phyloP scores from a whole-genome alignment of 2,888 invertebrate genomes.

The Zelleria hepariella region DNA sequence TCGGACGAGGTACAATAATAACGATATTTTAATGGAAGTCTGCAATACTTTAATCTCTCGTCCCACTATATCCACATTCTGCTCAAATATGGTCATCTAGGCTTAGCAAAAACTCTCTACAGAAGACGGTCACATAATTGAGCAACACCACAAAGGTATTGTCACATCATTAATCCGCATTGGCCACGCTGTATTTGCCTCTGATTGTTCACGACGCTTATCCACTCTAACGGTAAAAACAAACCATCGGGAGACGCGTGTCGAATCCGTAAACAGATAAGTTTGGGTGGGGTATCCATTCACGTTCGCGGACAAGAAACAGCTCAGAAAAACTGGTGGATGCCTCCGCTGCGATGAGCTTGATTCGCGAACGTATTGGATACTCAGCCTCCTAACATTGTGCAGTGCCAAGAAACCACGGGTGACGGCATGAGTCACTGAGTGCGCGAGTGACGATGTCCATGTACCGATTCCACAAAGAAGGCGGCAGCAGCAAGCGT shows the following conservation, averaged over 20 bases:
- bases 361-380: not conserved
- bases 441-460: constrained; percentile 63
- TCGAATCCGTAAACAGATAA: constrained; percentile 46
- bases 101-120: not conserved
- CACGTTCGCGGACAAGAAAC: not conserved
- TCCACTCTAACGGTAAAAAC: constrained; percentile 6
- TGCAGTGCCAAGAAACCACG: constrained; percentile 33
- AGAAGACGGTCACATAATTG: too few species aligned
- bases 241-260: constrained; percentile 27
- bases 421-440: constrained; percentile 50
- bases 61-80: not conserved
- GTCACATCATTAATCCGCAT: constrained; percentile 2
- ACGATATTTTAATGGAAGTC: too few species aligned
- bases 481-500: constrained; percentile 72
- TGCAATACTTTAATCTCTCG: too few species aligned
- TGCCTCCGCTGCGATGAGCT: not conserved
- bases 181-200: constrained; percentile 2
- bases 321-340: not conserved
- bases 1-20: too few species aligned
- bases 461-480: constrained; percentile 87
- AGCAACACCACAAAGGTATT: not conserved
- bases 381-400: constrained; percentile 1
- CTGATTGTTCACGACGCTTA: not conserved
- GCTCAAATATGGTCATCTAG: not conserved
- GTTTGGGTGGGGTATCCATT: not conserved